These are phyloP conservation scores for Enteromius radiatus DNA, from an alignment of 2,797 vertebrate species.

Conservation along the genomic window DNA sequence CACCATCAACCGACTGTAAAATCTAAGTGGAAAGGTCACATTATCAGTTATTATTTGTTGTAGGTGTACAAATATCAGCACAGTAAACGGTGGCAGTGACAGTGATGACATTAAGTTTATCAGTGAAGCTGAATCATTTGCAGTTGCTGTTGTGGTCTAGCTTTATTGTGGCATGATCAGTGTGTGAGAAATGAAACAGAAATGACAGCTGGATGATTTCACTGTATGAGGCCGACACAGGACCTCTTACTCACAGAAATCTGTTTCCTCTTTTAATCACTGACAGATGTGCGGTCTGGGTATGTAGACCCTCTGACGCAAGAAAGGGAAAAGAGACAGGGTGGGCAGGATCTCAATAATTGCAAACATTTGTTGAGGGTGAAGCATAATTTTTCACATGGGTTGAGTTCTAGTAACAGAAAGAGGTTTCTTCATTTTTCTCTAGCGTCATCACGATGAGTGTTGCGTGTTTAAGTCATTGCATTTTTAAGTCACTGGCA, in stretches of 20 bases:
- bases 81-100: not conserved
- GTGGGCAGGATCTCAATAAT: constrained; percentile 66
- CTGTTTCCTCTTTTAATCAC: constrained; percentile 49
- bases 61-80: not conserved
- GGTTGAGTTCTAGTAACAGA: constrained; percentile 14
- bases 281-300: constrained; percentile 42
- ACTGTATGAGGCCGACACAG: not conserved
- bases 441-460: not conserved
- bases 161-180: not conserved
- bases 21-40: not conserved
- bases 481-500: not conserved
- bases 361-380: constrained; percentile 68
- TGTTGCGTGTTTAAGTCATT: not conserved
- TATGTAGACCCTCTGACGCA: constrained; percentile 59
- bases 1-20: not conserved
- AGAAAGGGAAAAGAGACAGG: constrained; percentile 68
- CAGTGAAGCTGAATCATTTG: constrained; percentile 2
- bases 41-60: not conserved
- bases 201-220: not conserved
- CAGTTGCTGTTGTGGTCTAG: not conserved
- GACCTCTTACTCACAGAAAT: constrained; percentile 48
- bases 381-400: constrained; percentile 67
- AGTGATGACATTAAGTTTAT: not conserved
- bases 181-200: not conserved
- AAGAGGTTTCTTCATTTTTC: constrained; percentile 13